These are phyloP conservation scores for Phaethornis superciliosus DNA, from an alignment of 2,113 vertebrate species.

Conservation along the genomic window DNA sequence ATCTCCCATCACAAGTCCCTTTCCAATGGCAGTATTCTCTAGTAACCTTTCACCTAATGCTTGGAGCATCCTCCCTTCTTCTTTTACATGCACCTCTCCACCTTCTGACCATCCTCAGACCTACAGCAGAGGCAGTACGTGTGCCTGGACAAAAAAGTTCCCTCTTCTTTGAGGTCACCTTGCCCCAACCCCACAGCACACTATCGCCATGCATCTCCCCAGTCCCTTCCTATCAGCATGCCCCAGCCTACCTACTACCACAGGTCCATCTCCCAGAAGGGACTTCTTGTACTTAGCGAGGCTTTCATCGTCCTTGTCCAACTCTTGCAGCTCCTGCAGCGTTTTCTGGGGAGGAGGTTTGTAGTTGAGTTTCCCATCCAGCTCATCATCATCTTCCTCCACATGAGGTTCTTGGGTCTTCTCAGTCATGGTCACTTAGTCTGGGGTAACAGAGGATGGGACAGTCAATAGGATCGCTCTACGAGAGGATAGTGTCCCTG, in stretches of 20 bases:
- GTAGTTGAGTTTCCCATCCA: slow-evolving; percentile 81
- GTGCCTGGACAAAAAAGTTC: background rate
- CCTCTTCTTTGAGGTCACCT: background rate
- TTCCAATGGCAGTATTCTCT: fast-evolving
- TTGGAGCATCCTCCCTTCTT: background rate
- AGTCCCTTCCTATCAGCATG: background rate
- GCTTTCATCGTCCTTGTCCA: slow-evolving; percentile 85
- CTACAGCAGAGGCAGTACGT: background rate
- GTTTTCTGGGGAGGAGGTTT: slow-evolving; percentile 85
- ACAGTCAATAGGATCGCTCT: background rate
- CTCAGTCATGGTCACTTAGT: slow-evolving; percentile 77
- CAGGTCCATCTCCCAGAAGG: slow-evolving; percentile 78
- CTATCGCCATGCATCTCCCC: background rate
- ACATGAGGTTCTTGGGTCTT: slow-evolving; percentile 73
- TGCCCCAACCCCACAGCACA: background rate
- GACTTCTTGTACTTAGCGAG: slow-evolving; percentile 83
- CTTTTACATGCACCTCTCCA: background rate
- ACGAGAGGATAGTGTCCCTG: fast-evolving
- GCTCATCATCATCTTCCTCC: slow-evolving; percentile 78
- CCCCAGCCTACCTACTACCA: slow-evolving; percentile 76
- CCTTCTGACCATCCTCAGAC: background rate
- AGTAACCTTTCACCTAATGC: background rate
- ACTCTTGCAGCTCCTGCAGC: slow-evolving; percentile 81
- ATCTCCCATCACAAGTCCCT: background rate
- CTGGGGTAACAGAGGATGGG: background rate